Percentiles rank a stretch among this genome's conserved stretches.
phyloP scores from a whole-genome alignment of 2,113 vertebrate genomes.

The Chamaetylas fuelleborni region DNA sequence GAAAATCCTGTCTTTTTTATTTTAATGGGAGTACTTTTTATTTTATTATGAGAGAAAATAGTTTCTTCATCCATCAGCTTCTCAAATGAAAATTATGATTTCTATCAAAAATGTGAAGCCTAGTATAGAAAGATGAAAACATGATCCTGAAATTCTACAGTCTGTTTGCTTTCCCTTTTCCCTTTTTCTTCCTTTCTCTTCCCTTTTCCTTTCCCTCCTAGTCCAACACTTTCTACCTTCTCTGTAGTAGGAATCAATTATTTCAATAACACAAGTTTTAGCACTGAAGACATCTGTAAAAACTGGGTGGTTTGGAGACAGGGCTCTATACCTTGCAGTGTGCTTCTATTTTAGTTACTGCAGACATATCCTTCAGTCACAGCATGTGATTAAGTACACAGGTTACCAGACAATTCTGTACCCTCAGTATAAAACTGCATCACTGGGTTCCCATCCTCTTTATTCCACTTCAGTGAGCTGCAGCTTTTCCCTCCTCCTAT shows the following conservation, averaged over 20 bases:
- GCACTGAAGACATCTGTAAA: neutral
- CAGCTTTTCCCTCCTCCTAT: neutral
- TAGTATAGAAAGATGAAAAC: neutral
- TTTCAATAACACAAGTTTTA: neutral
- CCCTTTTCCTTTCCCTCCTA: neutral
- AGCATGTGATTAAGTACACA: neutral
- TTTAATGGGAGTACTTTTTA: neutral
- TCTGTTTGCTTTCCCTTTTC: neutral
- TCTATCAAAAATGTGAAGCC: neutral
- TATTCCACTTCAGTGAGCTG: neutral
- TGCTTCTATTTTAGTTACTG: neutral
- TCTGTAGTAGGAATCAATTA: neutral
- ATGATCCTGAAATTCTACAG: neutral
- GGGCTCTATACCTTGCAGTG: neutral
- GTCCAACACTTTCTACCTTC: neutral
- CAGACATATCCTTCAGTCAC: neutral
- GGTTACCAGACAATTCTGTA: neutral
- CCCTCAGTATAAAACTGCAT: neutral
- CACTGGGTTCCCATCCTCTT: neutral
- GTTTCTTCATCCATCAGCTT: neutral
- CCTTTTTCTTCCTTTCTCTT: neutral
- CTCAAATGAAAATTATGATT: neutral
- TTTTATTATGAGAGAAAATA: neutral
- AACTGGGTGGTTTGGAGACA: neutral
- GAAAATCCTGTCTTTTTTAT: neutral